These are phyloP conservation scores for Drosophila nigritarsus DNA, from an alignment of 2,888 invertebrate species.

Conservation along the genomic window DNA sequence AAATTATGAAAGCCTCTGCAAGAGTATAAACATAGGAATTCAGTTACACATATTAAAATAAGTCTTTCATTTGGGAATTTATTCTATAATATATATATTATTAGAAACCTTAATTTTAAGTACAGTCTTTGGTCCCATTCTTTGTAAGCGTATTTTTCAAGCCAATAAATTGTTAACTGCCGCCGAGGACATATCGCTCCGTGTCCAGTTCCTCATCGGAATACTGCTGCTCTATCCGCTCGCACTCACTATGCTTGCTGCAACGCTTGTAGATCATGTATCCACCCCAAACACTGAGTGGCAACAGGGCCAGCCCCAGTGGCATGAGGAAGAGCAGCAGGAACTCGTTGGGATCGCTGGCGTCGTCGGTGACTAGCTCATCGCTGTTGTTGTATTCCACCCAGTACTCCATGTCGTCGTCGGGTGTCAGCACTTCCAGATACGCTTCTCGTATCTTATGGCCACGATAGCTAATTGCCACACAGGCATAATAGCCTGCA, in stretches of 20 bases:
- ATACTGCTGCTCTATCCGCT: constrained; percentile 63
- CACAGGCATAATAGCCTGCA: constrained; percentile 83
- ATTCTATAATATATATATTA: constrained; percentile 3
- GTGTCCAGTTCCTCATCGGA: constrained; percentile 71
- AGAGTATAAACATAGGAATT: not conserved
- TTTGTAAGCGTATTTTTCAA: constrained; percentile 54
- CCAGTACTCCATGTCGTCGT: constrained; percentile 74
- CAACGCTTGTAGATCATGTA: constrained; percentile 75
- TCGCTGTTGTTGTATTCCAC: constrained; percentile 65
- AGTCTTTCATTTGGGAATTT: not conserved
- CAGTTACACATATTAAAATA: not conserved
- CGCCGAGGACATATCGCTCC: constrained; percentile 72
- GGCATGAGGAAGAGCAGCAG: constrained; percentile 83
- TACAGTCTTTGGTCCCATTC: constrained; percentile 63
- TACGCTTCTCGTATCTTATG: constrained; percentile 82
- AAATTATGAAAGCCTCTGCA: not conserved
- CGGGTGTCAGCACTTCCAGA: constrained; percentile 64
- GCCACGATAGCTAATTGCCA: constrained; percentile 83
- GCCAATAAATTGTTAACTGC: constrained; percentile 39
- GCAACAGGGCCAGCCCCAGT: constrained; percentile 80
- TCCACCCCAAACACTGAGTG: constrained; percentile 82
- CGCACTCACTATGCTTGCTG: constrained; percentile 56
- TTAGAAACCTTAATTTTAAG: constrained; percentile 21
- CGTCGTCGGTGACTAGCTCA: constrained; percentile 45
- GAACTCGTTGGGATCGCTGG: constrained; percentile 76